Evolutionary conservation across 2,888 invertebrate genomes (phyloP).

Genomic region (Ethmia dodecea): DNA sequence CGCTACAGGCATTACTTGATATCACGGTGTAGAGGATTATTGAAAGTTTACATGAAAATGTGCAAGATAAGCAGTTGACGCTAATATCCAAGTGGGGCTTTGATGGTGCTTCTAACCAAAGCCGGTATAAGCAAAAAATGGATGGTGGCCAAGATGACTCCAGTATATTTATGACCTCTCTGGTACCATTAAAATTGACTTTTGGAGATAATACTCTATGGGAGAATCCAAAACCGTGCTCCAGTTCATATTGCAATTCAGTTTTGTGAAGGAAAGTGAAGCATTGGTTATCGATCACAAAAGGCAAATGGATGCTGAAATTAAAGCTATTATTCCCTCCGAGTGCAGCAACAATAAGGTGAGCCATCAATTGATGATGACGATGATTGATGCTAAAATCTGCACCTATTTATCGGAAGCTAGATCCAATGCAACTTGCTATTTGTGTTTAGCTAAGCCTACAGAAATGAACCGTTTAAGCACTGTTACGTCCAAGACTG

Average conservation of each 20-base stretch:
- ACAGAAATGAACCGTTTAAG: conserved; percentile 12
- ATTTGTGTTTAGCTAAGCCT: conserved; percentile 15
- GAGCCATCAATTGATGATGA: conserved; percentile 12
- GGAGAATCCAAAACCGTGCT: conserved; percentile 5
- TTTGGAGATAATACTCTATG: conserved; percentile 5
- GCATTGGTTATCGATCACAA: not conserved
- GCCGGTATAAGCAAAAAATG: conserved; percentile 4
- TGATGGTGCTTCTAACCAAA: conserved; percentile 2
- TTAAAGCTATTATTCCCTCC: conserved; percentile 8
- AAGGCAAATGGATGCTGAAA: conserved; percentile 10
- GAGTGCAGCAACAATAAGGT: conserved; percentile 11
- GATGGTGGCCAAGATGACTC: conserved; percentile 5
- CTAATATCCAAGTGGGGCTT: conserved; percentile 10
- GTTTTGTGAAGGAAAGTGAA: not conserved
- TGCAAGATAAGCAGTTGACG: conserved; percentile 7
- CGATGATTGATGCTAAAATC: conserved; percentile 7
- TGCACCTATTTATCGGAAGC: conserved; percentile 8
- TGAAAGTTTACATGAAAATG: not conserved
- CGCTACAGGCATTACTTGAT: conserved; percentile 13
- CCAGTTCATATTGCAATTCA: conserved; percentile 6
- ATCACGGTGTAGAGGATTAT: conserved; percentile 7
- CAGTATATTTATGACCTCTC: conserved; percentile 8
- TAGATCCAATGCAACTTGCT: conserved; percentile 12
- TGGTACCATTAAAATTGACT: conserved; percentile 5
- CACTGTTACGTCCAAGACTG: conserved; percentile 1